phyloP scores from a whole-genome alignment of 2,113 vertebrate species.

The human region GRCh38 chr14:105119501-105120000 shows the following conservation, averaged over 20 bases:
- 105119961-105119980: background rate
- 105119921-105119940: background rate
- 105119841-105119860: no score
- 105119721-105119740: no score
- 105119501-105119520: background rate
- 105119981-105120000: background rate
- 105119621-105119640: background rate
- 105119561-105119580: rapidly evolving
- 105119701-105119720: background rate
- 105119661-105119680: background rate
- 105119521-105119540: background rate
- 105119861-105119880: no score
- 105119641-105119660: rapidly evolving
- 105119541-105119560: background rate
- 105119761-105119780: background rate
- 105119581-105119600: background rate
- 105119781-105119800: background rate
- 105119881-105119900: rapidly evolving
- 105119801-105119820: rapidly evolving
- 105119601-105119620: rapidly evolving
- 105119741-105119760: background rate
- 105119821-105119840: background rate
- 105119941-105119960: background rate
- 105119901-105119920: background rate
- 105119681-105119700: background rate